These are phyloP conservation scores for Orthonevra nobilis DNA, from an alignment of 2,888 invertebrate genomes.

Conservation along the genomic window DNA sequence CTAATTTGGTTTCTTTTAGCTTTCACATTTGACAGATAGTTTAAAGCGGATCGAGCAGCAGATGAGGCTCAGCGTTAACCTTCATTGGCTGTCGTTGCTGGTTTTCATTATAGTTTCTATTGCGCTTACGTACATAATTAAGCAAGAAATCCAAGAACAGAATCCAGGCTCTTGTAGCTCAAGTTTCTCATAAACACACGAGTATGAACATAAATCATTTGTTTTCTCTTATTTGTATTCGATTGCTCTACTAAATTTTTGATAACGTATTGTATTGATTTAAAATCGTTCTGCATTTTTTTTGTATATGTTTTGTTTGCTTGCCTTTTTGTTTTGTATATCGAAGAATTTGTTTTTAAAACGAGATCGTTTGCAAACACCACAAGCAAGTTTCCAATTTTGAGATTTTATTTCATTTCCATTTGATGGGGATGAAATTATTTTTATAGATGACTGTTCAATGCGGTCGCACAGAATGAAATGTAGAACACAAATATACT, in stretches of 20 bases:
- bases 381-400: background rate
- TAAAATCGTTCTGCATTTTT: background rate
- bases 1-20: slow-evolving; percentile 51
- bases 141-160: slow-evolving; percentile 75
- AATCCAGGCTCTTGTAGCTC: slow-evolving; percentile 39
- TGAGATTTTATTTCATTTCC: slow-evolving; percentile 9
- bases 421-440: slow-evolving; percentile 30
- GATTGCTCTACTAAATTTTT: slow-evolving; percentile 10
- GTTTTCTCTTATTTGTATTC: slow-evolving; percentile 13
- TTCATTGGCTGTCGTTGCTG: slow-evolving; percentile 81
- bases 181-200: slow-evolving; percentile 30
- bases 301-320: background rate
- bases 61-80: slow-evolving; percentile 80
- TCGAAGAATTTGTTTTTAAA: background rate
- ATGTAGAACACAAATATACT: slow-evolving; percentile 49
- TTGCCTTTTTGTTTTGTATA: background rate
- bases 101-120: slow-evolving; percentile 80
- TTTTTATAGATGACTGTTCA: slow-evolving; percentile 17
- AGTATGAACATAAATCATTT: slow-evolving; percentile 2
- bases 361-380: slow-evolving; percentile 1
- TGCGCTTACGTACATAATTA: slow-evolving; percentile 80
- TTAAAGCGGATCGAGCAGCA: slow-evolving; percentile 80
- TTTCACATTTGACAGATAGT: slow-evolving; percentile 79
- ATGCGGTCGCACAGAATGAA: slow-evolving; percentile 20
- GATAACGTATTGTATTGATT: slow-evolving; percentile 4